Conservation (phyloP, 2,113 vertebrate species). For the Ivindomyrus marchei region DNA sequence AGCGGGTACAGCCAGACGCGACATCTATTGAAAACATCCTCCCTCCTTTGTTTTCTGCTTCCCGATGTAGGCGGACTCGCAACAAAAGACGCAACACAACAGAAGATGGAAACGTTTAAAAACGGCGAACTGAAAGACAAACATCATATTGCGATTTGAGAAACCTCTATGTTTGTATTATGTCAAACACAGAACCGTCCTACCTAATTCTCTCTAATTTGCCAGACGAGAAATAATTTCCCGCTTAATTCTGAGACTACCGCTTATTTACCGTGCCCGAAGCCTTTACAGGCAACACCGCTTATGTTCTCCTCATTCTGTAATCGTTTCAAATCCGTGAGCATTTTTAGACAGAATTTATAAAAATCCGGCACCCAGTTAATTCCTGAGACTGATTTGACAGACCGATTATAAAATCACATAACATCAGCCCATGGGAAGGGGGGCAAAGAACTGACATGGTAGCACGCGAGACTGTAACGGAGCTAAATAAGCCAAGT, state of each 20-base stretch:
- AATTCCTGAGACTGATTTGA: background rate
- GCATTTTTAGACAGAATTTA: background rate
- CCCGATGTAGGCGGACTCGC: constrained; percentile 58
- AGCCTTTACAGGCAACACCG: background rate
- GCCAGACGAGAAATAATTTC: constrained; percentile 7
- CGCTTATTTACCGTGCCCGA: background rate
- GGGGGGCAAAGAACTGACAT: background rate
- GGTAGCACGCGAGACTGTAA: background rate
- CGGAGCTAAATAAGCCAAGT: background rate
- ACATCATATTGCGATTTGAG: constrained; percentile 9
- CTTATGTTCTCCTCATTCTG: background rate
- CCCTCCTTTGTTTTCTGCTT: constrained; percentile 49
- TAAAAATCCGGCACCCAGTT: background rate
- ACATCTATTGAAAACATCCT: constrained; percentile 54
- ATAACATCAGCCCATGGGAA: background rate
- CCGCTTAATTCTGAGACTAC: background rate
- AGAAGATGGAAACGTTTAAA: constrained; percentile 45
- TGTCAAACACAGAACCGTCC: constrained; percentile 10
- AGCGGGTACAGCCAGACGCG: constrained; percentile 68
- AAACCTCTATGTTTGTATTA: constrained; percentile 44
- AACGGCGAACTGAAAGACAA: background rate
- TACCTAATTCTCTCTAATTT: background rate
- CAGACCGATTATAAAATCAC: constrained; percentile 12
- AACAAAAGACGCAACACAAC: constrained; percentile 59
- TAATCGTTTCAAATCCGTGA: background rate